These are phyloP conservation scores for Hemiprocne comata DNA, from an alignment of 2,113 vertebrate species.

Conservation along the genomic window DNA sequence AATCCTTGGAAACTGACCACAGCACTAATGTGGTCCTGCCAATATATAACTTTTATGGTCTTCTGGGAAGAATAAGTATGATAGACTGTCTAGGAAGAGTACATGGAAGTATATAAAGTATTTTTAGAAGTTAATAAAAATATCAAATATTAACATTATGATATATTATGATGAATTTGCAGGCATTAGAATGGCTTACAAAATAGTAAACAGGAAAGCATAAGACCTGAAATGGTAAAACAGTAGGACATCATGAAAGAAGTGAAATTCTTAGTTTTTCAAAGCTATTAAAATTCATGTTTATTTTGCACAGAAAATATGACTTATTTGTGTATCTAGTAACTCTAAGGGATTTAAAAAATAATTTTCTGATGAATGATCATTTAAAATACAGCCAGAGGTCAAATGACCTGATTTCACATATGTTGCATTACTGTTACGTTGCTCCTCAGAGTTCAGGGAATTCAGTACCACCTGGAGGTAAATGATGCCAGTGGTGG, in stretches of 20 bases:
- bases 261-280: not conserved
- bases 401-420: slow-evolving; percentile 14
- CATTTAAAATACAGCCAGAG: not conserved
- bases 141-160: not conserved
- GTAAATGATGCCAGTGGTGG: slow-evolving; percentile 41
- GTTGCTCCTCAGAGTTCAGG: slow-evolving; percentile 7
- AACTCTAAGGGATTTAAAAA: not conserved
- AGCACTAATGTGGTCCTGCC: not conserved
- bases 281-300: not conserved
- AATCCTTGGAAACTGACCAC: not conserved
- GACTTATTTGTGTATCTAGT: not conserved
- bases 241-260: not conserved
- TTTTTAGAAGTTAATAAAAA: not conserved
- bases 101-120: not conserved
- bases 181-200: not conserved
- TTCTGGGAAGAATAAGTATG: not conserved
- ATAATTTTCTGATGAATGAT: not conserved
- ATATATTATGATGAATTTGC: not conserved
- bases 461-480: slow-evolving; percentile 47
- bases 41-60: not conserved
- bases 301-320: not conserved
- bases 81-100: not conserved
- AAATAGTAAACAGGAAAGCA: not conserved
- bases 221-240: not conserved
- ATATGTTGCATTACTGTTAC: not conserved